Conservation (phyloP, 2,888 invertebrate genomes). For the Drosophila trichaetosa region DNA sequence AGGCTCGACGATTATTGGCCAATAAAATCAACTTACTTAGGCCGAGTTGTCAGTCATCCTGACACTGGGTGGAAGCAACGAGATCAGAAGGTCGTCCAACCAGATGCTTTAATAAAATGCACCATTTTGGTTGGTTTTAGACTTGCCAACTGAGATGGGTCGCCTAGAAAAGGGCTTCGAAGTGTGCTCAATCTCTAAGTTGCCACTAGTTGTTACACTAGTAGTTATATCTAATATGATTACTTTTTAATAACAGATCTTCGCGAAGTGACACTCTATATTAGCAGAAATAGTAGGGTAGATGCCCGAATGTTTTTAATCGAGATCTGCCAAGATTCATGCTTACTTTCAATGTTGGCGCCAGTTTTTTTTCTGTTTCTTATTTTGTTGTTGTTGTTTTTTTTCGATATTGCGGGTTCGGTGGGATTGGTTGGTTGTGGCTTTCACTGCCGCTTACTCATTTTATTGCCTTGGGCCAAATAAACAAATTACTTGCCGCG, state of each 20-base stretch:
- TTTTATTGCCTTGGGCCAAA: conserved; percentile 74
- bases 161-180: not conserved
- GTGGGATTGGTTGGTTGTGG: conserved; percentile 23
- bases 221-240: not conserved
- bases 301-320: conserved; percentile 2
- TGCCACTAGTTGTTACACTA: not conserved
- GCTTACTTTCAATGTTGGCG: conserved; percentile 13
- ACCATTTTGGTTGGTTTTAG: not conserved
- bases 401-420: conserved; percentile 20
- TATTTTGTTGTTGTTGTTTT: not conserved
- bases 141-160: not conserved
- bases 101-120: not conserved
- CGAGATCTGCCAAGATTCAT: not conserved
- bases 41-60: not conserved
- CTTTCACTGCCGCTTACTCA: conserved; percentile 74
- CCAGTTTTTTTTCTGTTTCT: conserved; percentile 7
- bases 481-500: conserved; percentile 76
- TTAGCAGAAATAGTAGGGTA: not conserved
- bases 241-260: not conserved
- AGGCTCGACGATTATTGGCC: not conserved
- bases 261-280: not conserved
- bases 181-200: not conserved
- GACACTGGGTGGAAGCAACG: not conserved
- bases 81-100: not conserved
- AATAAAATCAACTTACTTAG: not conserved